Evolutionary conservation across 1,140 invertebrate genomes (phyloP).

Genomic region (Drosophila repleta): DNA sequence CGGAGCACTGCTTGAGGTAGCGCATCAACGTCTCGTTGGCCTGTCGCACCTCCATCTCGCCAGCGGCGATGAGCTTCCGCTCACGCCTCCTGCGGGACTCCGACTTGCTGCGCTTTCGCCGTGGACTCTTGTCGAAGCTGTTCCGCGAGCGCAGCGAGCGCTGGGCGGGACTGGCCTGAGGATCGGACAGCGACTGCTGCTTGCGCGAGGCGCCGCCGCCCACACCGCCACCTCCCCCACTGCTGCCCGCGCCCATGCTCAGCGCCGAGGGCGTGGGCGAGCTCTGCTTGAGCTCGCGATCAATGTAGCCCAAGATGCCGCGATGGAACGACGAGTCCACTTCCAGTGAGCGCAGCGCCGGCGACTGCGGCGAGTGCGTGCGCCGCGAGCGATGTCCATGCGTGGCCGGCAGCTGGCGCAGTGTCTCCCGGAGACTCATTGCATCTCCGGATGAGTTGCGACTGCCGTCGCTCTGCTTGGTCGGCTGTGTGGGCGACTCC

Average conservation of each 20-base stretch:
- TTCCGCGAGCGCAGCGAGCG: slow-evolving; percentile 76
- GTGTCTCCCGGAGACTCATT: slow-evolving; percentile 74
- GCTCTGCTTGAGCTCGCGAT: slow-evolving; percentile 77
- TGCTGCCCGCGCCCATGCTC: slow-evolving; percentile 45
- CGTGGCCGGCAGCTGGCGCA: slow-evolving; percentile 76
- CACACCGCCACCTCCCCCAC: slow-evolving; percentile 13
- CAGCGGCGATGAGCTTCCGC: slow-evolving; percentile 80
- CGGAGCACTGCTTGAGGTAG: slow-evolving; percentile 83
- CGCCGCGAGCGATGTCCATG: slow-evolving; percentile 66
- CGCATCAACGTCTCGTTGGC: slow-evolving; percentile 83
- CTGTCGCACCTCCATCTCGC: slow-evolving; percentile 83
- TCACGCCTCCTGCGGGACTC: slow-evolving; percentile 78
- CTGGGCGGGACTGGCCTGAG: slow-evolving; percentile 83
- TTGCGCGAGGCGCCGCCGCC: slow-evolving; percentile 59
- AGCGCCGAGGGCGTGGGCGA: slow-evolving; percentile 73
- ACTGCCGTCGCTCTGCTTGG: slow-evolving; percentile 74
- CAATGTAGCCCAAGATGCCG: slow-evolving; percentile 80
- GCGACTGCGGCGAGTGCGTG: slow-evolving; percentile 69
- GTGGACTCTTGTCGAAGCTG: slow-evolving; percentile 83
- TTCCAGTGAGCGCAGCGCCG: slow-evolving; percentile 48
- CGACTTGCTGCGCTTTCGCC: slow-evolving; percentile 83
- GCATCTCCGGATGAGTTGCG: slow-evolving; percentile 80
- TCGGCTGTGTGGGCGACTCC: slow-evolving; percentile 54
- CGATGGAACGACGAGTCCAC: slow-evolving; percentile 76
- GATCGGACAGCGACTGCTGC: slow-evolving; percentile 80